Evolutionary conservation across 2,113 vertebrate species (phyloP).

Genomic region (Apistogramma diplotaenia): DNA sequence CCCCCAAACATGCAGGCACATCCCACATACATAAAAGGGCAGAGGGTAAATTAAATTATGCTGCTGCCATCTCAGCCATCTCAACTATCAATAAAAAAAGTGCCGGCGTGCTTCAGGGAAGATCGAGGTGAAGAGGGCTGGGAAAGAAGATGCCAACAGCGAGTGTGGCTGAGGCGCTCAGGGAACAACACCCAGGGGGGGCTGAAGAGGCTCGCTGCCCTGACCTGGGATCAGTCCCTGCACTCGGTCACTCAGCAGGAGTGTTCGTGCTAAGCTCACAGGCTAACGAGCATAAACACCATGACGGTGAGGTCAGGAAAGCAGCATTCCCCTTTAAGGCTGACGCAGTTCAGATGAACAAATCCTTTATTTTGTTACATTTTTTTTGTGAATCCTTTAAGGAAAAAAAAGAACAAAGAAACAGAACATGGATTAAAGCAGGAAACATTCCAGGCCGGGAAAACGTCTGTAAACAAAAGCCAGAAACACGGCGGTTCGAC

Average conservation of each 20-base stretch:
- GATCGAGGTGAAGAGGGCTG: conserved; percentile 18
- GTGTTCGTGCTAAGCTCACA: too few relatives aligned
- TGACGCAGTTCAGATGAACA: conserved; percentile 4
- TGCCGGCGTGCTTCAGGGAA: not conserved
- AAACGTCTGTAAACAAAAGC: not conserved
- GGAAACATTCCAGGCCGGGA: conserved; percentile 13
- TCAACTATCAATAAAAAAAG: conserved; percentile 26
- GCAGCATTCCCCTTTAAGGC: rapidly evolving
- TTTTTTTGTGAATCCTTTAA: not conserved
- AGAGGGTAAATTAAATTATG: conserved; percentile 54
- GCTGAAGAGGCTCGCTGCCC: too few relatives aligned
- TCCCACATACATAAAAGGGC: conserved; percentile 21
- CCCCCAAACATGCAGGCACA: conserved; percentile 14
- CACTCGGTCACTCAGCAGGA: not conserved
- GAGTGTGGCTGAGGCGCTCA: not conserved
- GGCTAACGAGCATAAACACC: rapidly evolving
- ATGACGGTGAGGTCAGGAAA: not conserved
- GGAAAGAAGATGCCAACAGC: not conserved
- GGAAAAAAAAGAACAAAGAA: not conserved
- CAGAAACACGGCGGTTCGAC: not conserved
- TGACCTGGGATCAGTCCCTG: too few relatives aligned
- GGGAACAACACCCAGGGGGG: too few relatives aligned
- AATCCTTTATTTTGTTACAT: conserved; percentile 37
- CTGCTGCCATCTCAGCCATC: too few relatives aligned
- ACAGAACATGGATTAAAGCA: not conserved